These are phyloP conservation scores for Myiozetetes cayanensis DNA, from an alignment of 2,113 vertebrate genomes.

Conservation along the genomic window DNA sequence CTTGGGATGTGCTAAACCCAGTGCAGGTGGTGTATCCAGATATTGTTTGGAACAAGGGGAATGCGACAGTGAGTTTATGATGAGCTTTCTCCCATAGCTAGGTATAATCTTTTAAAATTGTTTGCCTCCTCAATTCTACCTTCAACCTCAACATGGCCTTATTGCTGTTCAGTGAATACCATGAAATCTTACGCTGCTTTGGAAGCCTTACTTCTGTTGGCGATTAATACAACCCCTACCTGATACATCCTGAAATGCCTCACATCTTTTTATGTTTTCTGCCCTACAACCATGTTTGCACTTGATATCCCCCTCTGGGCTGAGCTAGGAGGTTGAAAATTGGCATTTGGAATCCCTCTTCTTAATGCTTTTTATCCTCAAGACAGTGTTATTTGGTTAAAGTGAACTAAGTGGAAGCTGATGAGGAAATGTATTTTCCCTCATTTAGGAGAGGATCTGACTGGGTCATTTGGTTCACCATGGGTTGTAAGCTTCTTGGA, in stretches of 20 bases:
- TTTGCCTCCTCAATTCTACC: not conserved
- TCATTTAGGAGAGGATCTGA: not conserved
- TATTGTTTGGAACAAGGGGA: not conserved
- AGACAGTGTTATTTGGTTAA: not conserved
- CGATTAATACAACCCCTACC: not conserved
- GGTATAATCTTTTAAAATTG: not conserved
- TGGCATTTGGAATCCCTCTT: not conserved
- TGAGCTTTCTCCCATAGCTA: not conserved
- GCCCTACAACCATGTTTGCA: not conserved
- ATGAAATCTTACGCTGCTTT: not conserved
- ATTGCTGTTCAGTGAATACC: not conserved
- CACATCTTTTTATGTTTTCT: not conserved
- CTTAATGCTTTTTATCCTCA: not conserved
- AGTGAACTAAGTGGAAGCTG: not conserved
- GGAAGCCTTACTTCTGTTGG: not conserved
- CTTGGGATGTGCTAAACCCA: not conserved
- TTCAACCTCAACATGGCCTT: not conserved
- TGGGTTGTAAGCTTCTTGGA: not conserved
- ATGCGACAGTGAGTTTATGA: not conserved
- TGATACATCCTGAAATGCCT: not conserved
- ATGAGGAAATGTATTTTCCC: not conserved
- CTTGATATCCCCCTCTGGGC: not conserved
- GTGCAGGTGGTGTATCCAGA: not conserved
- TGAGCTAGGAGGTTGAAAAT: not conserved
- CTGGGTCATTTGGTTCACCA: not conserved